Percentiles rank a stretch among this genome's conserved stretches.
Conservation (phyloP, 2,113 vertebrate species). For the Nanger granti region DNA sequence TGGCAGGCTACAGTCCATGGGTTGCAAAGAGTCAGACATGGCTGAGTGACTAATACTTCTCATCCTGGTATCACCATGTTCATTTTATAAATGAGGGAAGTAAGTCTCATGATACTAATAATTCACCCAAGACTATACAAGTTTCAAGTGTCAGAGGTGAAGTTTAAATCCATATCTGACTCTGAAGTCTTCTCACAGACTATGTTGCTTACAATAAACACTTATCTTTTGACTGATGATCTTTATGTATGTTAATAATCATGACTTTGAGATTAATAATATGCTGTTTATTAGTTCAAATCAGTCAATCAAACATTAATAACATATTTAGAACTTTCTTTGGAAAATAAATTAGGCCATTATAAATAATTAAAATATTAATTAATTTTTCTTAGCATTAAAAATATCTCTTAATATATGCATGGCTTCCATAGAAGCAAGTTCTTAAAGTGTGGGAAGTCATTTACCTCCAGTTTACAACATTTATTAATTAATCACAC, state of each 20-base stretch:
- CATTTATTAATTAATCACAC: background rate
- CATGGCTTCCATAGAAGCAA: background rate
- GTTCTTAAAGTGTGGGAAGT: background rate
- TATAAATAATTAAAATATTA: background rate
- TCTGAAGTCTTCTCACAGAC: background rate
- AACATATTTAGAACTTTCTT: background rate
- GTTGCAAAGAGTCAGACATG: background rate
- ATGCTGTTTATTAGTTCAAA: background rate
- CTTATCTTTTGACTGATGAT: constrained; percentile 1
- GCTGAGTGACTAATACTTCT: background rate
- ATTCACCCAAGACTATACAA: background rate
- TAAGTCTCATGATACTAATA: background rate
- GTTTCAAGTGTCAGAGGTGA: background rate
- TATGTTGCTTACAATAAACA: background rate
- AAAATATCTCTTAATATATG: background rate
- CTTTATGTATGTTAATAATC: background rate
- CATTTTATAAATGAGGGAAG: background rate
- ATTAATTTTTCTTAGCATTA: background rate
- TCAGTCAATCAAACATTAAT: background rate
- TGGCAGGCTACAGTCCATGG: background rate
- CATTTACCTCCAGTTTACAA: background rate
- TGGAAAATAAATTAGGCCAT: background rate
- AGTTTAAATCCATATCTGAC: background rate
- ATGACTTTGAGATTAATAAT: constrained; percentile 20
- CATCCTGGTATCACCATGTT: background rate